phyloP scores from a whole-genome alignment of 2,888 invertebrate species.

The Erebia palarica region DNA sequence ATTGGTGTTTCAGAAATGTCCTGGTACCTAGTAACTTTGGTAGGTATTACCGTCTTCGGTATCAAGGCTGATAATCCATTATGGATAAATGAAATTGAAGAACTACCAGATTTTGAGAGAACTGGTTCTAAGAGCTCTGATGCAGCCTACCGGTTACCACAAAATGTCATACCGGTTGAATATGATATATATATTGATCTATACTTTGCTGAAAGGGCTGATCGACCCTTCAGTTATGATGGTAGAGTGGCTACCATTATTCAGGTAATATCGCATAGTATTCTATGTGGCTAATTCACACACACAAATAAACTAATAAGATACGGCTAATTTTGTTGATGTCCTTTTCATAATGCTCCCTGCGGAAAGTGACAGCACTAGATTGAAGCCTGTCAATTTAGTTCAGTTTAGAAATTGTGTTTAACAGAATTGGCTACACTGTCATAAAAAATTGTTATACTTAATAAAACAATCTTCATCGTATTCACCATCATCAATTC shows the following conservation, averaged over 20 bases:
- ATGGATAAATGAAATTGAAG: slow-evolving; percentile 60
- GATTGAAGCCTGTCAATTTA: no score
- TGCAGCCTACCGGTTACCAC: slow-evolving; percentile 61
- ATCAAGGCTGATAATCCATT: slow-evolving; percentile 56
- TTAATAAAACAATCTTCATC: no score
- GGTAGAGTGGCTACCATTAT: slow-evolving; percentile 62
- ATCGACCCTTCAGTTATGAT: slow-evolving; percentile 66
- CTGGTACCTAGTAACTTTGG: slow-evolving; percentile 37
- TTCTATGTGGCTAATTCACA: background rate
- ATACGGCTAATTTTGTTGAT: no score
- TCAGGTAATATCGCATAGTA: slow-evolving; percentile 50
- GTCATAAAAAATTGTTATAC: no score
- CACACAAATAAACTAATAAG: no score
- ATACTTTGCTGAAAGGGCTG: slow-evolving; percentile 62
- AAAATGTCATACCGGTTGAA: slow-evolving; percentile 63
- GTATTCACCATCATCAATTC: no score
- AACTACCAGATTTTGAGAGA: slow-evolving; percentile 35
- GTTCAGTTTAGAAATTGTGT: no score
- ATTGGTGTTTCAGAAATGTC: slow-evolving; percentile 55
- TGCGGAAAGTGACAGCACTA: no score
- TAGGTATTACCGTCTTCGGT: slow-evolving; percentile 55
- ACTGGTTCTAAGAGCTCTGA: slow-evolving; percentile 49
- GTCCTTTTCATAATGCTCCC: no score
- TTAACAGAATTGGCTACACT: no score
- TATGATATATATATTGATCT: slow-evolving; percentile 71